Base-by-base conservation (phyloP, 2,888 invertebrate genomes). In the Cistogaster globosa region DNA sequence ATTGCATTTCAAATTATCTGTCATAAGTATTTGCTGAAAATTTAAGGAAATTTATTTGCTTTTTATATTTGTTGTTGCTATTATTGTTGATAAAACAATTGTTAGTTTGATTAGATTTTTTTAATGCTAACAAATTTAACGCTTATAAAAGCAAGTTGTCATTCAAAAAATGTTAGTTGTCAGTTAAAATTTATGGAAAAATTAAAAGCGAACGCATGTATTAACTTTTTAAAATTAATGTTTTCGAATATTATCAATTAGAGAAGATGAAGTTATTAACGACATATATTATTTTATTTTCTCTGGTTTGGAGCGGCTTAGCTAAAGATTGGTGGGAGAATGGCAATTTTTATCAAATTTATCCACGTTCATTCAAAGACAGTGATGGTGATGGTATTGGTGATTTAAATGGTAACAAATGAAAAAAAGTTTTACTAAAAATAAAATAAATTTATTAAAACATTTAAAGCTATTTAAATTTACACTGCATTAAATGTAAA, bases 351-450 rank as follows among this genome's bases (percentile, higher is more conserved):
- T 97, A 98, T 91, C 96, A 97, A 91, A 95, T 97, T 22, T 96
- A 96, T 90, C 96, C 96, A 0, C 94, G 96, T 88, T 96, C 97
- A 0, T 97, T 96, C 93, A 94, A 94, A 88, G 98, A 98, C 90
- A 95, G 95, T 65, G 92, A 96, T 90, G 95, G 95, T 0, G 96
- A 97, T 91, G 97, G 97, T 9, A 93, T 96, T 62, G 94, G 95
- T 11, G 95, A 95, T 90, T 88, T 95, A 7, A 94, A 94, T 88
- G 95, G 95, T 94, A 90, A 86, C 45, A 57, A 45, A 16, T 16
- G 12, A 36, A n/a, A 20, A 38, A n/a, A n/a, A 48, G n/a, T 8
- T 32, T 32, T 6, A 9, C 0, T 22, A 8, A n/a, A 36, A 65
- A 48, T 0, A 14, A n/a, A 45, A 42, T n/a, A 45, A 26, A 42